phyloP scores from a whole-genome alignment of 1,140 invertebrate species.

The Leguminivora glycinivorella region DNA sequence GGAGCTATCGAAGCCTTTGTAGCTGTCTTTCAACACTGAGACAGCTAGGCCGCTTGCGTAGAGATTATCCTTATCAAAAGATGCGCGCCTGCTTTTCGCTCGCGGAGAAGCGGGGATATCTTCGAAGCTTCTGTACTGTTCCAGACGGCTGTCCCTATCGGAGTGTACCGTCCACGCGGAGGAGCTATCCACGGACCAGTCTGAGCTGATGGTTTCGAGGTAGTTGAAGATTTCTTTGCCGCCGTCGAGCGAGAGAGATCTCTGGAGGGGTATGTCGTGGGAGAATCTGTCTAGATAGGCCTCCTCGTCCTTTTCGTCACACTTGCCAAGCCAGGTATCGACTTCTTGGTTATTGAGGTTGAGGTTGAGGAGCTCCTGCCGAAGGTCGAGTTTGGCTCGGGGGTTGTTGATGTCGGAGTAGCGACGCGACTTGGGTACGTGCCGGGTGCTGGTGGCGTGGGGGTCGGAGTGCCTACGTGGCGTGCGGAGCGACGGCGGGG shows the following conservation, averaged over 20 bases:
- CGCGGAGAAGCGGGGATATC: constrained; percentile 67
- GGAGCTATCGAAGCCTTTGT: constrained; percentile 54
- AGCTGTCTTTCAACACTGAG: constrained; percentile 57
- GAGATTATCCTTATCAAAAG: constrained; percentile 49
- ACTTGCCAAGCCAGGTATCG: constrained; percentile 63
- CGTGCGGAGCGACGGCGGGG: constrained; percentile 61
- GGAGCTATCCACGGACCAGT: constrained; percentile 46
- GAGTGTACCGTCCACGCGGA: constrained; percentile 60
- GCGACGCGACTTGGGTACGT: constrained; percentile 38
- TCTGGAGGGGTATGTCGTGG: constrained; percentile 60
- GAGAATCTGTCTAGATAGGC: constrained; percentile 44
- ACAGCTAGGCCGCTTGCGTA: constrained; percentile 48
- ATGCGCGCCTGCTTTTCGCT: constrained; percentile 68
- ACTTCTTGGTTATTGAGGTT: constrained; percentile 57
- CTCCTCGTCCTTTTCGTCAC: constrained; percentile 51
- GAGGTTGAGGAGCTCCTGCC: constrained; percentile 59
- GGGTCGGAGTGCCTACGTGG: constrained; percentile 71
- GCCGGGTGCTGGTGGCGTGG: constrained; percentile 31
- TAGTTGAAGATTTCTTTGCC: constrained; percentile 66
- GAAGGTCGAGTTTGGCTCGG: constrained; percentile 53
- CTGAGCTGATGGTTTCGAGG: constrained; percentile 51
- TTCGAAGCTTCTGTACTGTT: constrained; percentile 66
- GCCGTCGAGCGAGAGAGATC: constrained; percentile 66
- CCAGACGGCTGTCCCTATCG: constrained; percentile 43
- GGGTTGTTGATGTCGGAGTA: constrained; percentile 51